Percentiles rank a stretch among this genome's conserved stretches.
phyloP scores from a whole-genome alignment of 2,113 vertebrate genomes.

The Platanista minor region DNA sequence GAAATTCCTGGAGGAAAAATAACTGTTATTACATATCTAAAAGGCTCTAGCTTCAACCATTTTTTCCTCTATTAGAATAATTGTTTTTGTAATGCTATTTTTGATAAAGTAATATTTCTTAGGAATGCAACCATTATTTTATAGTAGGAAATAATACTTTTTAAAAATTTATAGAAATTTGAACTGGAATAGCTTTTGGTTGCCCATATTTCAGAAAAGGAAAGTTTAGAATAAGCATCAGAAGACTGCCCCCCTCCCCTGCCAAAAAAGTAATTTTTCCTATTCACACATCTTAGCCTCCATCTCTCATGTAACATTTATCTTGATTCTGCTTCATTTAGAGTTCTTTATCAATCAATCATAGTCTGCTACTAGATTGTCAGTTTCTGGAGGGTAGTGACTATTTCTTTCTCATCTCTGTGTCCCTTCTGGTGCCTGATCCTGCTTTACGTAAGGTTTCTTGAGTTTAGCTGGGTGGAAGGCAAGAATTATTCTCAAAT shows the following conservation, averaged over 20 bases:
- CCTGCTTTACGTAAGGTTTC: not conserved
- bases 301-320: not conserved
- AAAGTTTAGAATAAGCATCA: not conserved
- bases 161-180: not conserved
- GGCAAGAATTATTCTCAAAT: not conserved
- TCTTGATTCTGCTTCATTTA: not conserved
- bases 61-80: not conserved
- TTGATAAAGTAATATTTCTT: slow-evolving; percentile 36
- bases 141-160: slow-evolving; percentile 8
- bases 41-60: not conserved
- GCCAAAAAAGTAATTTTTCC: not conserved
- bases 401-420: not conserved
- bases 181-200: not conserved
- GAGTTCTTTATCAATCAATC: not conserved
- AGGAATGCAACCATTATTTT: not conserved
- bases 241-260: not conserved
- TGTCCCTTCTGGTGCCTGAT: not conserved
- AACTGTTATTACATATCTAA: not conserved
- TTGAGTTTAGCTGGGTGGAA: not conserved
- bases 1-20: slow-evolving; percentile 32
- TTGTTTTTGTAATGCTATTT: slow-evolving; percentile 28
- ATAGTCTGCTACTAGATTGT: not conserved
- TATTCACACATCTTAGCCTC: not conserved
- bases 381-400: not conserved
- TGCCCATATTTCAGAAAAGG: not conserved